Base-by-base conservation (phyloP, 2,113 vertebrate species). In the Orcinus orca region DNA sequence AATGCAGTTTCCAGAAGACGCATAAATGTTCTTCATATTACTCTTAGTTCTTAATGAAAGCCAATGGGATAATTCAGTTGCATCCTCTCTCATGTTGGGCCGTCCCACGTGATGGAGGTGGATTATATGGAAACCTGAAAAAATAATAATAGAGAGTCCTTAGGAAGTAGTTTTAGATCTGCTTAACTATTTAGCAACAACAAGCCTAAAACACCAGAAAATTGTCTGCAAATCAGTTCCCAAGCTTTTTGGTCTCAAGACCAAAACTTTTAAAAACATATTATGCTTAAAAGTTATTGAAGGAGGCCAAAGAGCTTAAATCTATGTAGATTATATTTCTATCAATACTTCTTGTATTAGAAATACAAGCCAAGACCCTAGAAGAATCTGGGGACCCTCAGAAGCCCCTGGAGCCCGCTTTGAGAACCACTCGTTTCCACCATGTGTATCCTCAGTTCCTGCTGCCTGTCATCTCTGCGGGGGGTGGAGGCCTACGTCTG, bases 11-110 rank as follows among this genome's bases (percentile, higher is more conserved):
- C 71, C 77, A 13, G 23, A 76, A 36, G 58, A 38, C 18, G 29
- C 36, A 8, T 3, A 17, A 14, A 12, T 67, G 7, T 33, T 73
- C 41, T 41, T 74, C 13, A 8, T 7, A 0, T 55, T 15, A 8
- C 23, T 55, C 4, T 53, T 26, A 6, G 60, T 21, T 55, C 31
- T 47, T 36, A 33, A 67, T 29, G 25, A 70, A 36, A 18, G 62
- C 31, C 60, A 11, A 6, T 2, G 11, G n/a, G 21, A 20, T n/a
- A 20, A 31, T 2, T 21, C n/a, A 21, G 21, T 2, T 3, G 73
- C 63, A 13, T 23, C 5, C 53, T 60, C n/a, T 18, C 12, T 21
- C 8, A 1, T 3, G 4, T 10, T 36, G 73, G 73, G 14, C 38
- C 10, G 5, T 17, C 62, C 50, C 21, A 14, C 7, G 70, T 18